Evolutionary conservation across 2,888 invertebrate species (phyloP).

Genomic region (Chloromyia formosa): DNA sequence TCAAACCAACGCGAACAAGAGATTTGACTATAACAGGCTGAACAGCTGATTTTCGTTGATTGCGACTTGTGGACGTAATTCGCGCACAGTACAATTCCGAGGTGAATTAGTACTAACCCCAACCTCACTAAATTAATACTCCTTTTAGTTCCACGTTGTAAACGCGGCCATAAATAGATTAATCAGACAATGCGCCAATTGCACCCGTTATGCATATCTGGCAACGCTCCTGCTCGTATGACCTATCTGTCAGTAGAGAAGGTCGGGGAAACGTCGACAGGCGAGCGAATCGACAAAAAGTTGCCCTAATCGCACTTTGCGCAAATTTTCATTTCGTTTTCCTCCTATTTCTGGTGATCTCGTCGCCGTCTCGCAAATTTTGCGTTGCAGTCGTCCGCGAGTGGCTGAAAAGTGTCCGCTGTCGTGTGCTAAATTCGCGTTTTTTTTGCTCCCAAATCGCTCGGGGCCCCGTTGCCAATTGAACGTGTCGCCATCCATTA

Average conservation of each 20-base stretch:
- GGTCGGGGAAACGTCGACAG: constrained; percentile 36
- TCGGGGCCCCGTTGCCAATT: background rate
- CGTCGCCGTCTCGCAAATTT: background rate
- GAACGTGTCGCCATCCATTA: background rate
- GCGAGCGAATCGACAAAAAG: constrained; percentile 11
- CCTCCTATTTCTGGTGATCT: background rate
- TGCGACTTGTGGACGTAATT: too few relatives aligned
- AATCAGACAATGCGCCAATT: background rate
- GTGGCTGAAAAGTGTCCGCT: constrained; percentile 14
- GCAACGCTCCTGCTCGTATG: constrained; percentile 18
- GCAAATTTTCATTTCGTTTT: constrained; percentile 28
- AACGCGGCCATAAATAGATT: too few relatives aligned
- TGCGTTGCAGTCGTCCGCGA: background rate
- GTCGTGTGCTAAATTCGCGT: constrained; percentile 15
- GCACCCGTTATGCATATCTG: background rate
- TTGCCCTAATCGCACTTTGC: constrained; percentile 19
- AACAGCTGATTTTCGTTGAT: too few relatives aligned
- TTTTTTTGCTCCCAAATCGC: background rate
- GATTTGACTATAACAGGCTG: too few relatives aligned
- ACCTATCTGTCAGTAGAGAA: constrained; percentile 31
- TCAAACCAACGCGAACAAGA: too few relatives aligned
- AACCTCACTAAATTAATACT: too few relatives aligned
- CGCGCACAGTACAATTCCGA: too few relatives aligned
- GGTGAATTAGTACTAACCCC: too few relatives aligned
- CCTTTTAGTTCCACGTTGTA: too few relatives aligned